phyloP scores from a whole-genome alignment of 2,888 invertebrate genomes.

The Dryadula phaetusa region DNA sequence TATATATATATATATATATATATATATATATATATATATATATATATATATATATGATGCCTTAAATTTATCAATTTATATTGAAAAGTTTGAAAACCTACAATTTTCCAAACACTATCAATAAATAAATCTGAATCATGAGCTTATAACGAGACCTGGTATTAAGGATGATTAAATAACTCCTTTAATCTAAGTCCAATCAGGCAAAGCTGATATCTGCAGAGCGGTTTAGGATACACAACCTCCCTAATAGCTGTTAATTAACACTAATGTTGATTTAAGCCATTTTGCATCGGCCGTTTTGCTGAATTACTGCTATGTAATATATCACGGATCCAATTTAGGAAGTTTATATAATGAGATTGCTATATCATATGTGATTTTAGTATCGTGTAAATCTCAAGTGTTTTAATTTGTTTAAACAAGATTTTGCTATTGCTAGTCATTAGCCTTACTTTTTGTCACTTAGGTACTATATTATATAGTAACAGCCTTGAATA shows the following conservation, averaged over 20 bases:
- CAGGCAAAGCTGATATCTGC: constrained; percentile 58
- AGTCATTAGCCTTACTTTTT: neutral
- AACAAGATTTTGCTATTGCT: neutral
- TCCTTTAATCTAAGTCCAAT: constrained; percentile 65
- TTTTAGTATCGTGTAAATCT: constrained; percentile 8
- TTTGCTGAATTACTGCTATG: constrained; percentile 29
- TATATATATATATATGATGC: no score
- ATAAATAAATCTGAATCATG: constrained; percentile 8
- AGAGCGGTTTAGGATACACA: constrained; percentile 57
- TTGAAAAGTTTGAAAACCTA: neutral
- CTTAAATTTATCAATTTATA: neutral
- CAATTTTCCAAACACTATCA: no score
- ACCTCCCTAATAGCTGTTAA: constrained; percentile 60
- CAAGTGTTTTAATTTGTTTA: neutral
- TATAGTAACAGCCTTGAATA: no score
- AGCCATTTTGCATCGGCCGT: constrained; percentile 41
- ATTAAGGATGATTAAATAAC: constrained; percentile 67
- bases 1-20: no score
- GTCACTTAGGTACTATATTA: no score
- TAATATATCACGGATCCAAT: constrained; percentile 30
- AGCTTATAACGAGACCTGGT: constrained; percentile 37
- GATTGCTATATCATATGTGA: constrained; percentile 15
- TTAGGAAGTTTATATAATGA: constrained; percentile 25
- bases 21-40: no score
- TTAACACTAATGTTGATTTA: constrained; percentile 58